Evolutionary conservation across 2,797 vertebrate genomes (phyloP).

Genomic region (Heterohyrax brucei): DNA sequence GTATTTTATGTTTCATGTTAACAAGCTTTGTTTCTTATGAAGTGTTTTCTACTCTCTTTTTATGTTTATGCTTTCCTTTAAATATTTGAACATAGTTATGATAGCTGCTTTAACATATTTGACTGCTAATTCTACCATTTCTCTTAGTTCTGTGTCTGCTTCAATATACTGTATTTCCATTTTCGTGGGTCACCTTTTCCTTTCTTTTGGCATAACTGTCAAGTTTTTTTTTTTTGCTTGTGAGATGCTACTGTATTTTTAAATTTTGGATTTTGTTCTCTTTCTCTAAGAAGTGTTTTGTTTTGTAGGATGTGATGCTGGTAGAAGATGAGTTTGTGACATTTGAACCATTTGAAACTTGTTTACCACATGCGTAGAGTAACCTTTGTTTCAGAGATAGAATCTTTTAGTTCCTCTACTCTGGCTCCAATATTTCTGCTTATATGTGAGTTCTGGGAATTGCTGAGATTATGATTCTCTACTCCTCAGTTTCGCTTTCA

Average conservation of each 20-base stretch:
- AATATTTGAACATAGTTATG: too few relatives aligned
- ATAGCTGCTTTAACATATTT: too few relatives aligned
- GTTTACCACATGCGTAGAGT: not conserved
- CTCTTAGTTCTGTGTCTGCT: too few relatives aligned
- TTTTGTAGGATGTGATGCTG: not conserved
- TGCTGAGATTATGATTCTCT: not conserved
- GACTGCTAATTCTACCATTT: too few relatives aligned
- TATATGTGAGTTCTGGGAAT: not conserved
- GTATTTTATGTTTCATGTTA: too few relatives aligned
- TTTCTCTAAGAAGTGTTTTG: not conserved
- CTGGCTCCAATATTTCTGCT: not conserved
- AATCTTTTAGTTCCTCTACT: not conserved
- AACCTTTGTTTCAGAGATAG: not conserved
- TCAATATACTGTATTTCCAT: too few relatives aligned
- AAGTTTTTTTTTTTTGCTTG: not conserved
- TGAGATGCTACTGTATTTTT: not conserved
- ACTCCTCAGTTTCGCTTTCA: not conserved
- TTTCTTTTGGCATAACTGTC: slow-evolving; percentile 18
- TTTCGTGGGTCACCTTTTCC: not conserved
- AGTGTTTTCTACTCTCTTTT: too few relatives aligned
- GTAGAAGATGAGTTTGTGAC: not conserved
- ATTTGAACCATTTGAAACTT: not conserved
- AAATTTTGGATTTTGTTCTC: slow-evolving; percentile 17
- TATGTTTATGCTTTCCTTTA: too few relatives aligned
- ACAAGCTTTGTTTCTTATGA: too few relatives aligned